These are phyloP conservation scores for Pilophorus perplexus DNA, from an alignment of 2,888 invertebrate genomes.

Conservation along the genomic window DNA sequence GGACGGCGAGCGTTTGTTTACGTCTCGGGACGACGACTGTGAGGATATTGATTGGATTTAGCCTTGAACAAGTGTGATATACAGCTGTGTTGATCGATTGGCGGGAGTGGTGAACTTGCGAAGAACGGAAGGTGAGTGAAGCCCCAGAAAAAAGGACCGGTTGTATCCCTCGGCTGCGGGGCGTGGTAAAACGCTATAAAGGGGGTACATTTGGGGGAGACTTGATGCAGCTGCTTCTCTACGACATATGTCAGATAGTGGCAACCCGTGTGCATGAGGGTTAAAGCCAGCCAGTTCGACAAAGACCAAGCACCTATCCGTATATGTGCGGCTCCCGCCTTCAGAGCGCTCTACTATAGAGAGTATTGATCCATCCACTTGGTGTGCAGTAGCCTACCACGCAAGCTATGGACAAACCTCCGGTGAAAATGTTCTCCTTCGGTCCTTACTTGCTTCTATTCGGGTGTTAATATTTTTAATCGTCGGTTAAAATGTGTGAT, in stretches of 20 bases:
- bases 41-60: slow-evolving; percentile 44
- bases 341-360: slow-evolving; percentile 32
- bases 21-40: slow-evolving; percentile 33
- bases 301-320: slow-evolving; percentile 28
- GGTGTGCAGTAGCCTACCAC: slow-evolving; percentile 47
- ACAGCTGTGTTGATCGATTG: slow-evolving; percentile 45
- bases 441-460: slow-evolving; percentile 42
- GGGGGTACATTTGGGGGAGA: slow-evolving; percentile 30
- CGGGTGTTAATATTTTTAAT: slow-evolving; percentile 42
- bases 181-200: slow-evolving; percentile 18
- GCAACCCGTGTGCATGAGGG: slow-evolving; percentile 21
- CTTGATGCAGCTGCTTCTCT: slow-evolving; percentile 25
- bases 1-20: slow-evolving; percentile 37
- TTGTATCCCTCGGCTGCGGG: slow-evolving; percentile 10
- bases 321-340: slow-evolving; percentile 29
- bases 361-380: slow-evolving; percentile 42
- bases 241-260: slow-evolving; percentile 31
- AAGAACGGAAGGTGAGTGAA: slow-evolving; percentile 19
- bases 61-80: slow-evolving; percentile 45
- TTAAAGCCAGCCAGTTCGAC: slow-evolving; percentile 25
- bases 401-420: slow-evolving; percentile 45
- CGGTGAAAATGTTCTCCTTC: slow-evolving; percentile 45
- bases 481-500: slow-evolving; percentile 41
- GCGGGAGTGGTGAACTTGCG: slow-evolving; percentile 30
- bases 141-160: slow-evolving; percentile 33